These are phyloP conservation scores for Calameuta filiformis DNA, from an alignment of 2,888 invertebrate species.

Conservation along the genomic window DNA sequence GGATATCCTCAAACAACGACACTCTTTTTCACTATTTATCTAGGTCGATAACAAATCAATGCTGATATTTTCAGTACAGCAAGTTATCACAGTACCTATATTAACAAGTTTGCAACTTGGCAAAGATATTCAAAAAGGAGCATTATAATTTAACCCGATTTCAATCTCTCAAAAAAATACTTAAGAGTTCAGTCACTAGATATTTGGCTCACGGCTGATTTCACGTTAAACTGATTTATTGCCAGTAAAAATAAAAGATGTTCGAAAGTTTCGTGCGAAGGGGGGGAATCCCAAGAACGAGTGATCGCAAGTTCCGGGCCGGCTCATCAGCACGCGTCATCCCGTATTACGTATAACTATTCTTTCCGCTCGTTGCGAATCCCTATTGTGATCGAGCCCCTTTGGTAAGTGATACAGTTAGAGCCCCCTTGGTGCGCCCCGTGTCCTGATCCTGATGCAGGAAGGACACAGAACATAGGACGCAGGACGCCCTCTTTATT, in stretches of 20 bases:
- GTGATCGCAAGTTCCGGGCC: slow-evolving; percentile 58
- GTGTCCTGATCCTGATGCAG: slow-evolving; percentile 21
- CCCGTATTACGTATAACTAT: slow-evolving; percentile 60
- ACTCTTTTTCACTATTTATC: neutral
- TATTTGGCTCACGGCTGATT: neutral
- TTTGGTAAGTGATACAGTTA: slow-evolving; percentile 57
- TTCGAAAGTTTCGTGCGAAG: neutral
- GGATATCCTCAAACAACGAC: slow-evolving; percentile 24
- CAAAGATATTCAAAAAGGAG: neutral
- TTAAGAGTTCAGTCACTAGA: neutral
- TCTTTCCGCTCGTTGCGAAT: slow-evolving; percentile 57
- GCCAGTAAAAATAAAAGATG: neutral
- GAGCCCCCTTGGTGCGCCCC: slow-evolving; percentile 27
- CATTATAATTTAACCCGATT: neutral
- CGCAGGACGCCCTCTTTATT: slow-evolving; percentile 16
- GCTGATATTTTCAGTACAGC: neutral
- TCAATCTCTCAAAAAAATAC: neutral
- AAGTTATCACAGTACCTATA: neutral
- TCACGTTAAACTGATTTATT: neutral
- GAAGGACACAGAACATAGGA: neutral
- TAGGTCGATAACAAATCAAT: neutral
- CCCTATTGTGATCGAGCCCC: slow-evolving; percentile 48
- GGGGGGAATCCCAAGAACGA: slow-evolving; percentile 2
- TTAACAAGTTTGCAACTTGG: neutral
- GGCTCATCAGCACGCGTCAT: slow-evolving; percentile 61